Evolutionary conservation across 2,888 invertebrate species (phyloP).

Genomic region (Lymantria dispar): DNA sequence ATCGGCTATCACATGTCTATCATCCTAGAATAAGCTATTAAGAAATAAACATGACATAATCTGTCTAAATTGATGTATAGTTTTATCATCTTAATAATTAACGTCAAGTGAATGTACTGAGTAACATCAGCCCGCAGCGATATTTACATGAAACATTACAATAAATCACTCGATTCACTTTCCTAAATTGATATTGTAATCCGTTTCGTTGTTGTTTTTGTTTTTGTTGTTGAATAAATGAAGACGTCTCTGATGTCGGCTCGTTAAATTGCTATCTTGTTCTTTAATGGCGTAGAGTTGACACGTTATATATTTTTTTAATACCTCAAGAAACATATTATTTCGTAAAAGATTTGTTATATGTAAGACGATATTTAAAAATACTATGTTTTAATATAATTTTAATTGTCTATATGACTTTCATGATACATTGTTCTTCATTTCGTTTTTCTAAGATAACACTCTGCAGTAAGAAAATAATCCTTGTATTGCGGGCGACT

Average conservation of each 20-base stretch:
- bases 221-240: conserved; percentile 65
- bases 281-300: conserved; percentile 39
- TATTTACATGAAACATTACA: conserved; percentile 69
- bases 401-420: no score
- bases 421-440: no score
- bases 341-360: no score
- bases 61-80: conserved; percentile 29
- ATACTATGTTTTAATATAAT: no score
- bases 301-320: conserved; percentile 7
- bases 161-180: conserved; percentile 79
- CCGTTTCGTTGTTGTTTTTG: conserved; percentile 69
- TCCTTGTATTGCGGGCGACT: no score
- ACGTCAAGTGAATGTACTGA: conserved; percentile 39
- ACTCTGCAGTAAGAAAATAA: no score
- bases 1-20: neutral
- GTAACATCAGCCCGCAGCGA: conserved; percentile 40
- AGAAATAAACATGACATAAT: conserved; percentile 34
- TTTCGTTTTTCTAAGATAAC: no score
- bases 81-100: conserved; percentile 47
- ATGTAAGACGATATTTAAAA: no score
- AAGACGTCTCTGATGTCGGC: conserved; percentile 76
- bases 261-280: conserved; percentile 79
- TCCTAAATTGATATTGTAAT: conserved; percentile 83
- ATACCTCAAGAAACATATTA: neutral
- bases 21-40: conserved; percentile 15